Evolutionary conservation across 2,797 vertebrate species (phyloP), one percentile per base, ranked within the genome.

Genomic region (Gorsachius magnificus): DNA sequence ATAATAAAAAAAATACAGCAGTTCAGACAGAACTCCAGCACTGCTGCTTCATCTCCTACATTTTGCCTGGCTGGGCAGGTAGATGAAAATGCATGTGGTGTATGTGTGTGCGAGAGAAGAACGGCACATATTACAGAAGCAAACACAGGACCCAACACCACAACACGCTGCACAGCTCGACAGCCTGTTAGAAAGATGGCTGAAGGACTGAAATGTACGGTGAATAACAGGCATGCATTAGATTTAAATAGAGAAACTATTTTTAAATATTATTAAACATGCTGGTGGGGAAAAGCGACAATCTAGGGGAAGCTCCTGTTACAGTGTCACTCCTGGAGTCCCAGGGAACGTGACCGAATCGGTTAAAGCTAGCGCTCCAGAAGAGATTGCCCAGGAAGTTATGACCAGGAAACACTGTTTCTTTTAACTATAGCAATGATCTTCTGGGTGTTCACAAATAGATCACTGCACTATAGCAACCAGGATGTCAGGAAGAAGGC

Each of bases 381-480:
- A 90, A 91, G 90, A 96, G 89, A 97, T 94, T 97, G 96, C 96
- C 96, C 97, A 97, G 96, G 95, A 98, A 98, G 97, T 97, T 97
- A 93, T 86, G 97, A 96, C 93, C 97, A 98, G 97, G 97, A 98
- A 98, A 95, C 91, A 94, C 93, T 58, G 85, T 96, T 97, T 97
- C 97, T 97, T 97, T 97, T 95, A 98, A 96, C 96, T 96, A 94
- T 45, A 97, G 93, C 93, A 97, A 94, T 95, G 86, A 97, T 97
- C 95, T 96, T 96, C 96, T 96, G 94, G 78, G 96, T 97, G 96
- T 97, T 97, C 98, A 98, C 97, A 98, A 98, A 98, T 94, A 98
- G 97, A 98, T 97, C 96, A 69, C 91, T 43, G 93, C 86, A 84
- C 97, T 98, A 97, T 97, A 97, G 98, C 97, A 98, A 98, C 97